phyloP scores from a whole-genome alignment of 2,113 vertebrate species.

The Felis chaus region DNA sequence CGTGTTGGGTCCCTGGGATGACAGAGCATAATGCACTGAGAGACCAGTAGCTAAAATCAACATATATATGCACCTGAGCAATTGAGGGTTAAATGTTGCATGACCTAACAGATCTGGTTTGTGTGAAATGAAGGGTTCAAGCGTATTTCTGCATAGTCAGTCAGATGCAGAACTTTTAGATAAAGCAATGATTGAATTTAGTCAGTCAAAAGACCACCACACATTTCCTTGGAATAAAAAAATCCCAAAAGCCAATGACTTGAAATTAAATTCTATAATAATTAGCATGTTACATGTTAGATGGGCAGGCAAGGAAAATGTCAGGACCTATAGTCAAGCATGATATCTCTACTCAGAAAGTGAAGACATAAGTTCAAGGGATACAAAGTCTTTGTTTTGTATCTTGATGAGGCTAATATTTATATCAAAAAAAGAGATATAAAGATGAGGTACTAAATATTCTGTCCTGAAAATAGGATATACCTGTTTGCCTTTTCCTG shows the following conservation, averaged over 20 bases:
- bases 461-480: background rate
- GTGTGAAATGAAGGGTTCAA: background rate
- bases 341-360: background rate
- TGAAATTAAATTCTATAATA: background rate
- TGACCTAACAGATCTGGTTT: background rate
- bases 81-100: background rate
- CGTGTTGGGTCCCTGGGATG: accelerated
- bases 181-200: background rate
- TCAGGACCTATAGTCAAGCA: background rate
- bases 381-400: background rate
- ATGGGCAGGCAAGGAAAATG: background rate
- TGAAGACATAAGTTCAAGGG: background rate
- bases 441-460: too few relatives aligned
- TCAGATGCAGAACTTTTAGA: background rate
- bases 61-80: background rate
- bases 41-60: background rate
- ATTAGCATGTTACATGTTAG: background rate
- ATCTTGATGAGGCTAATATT: background rate
- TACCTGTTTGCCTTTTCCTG: accelerated
- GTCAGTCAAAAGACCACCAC: background rate
- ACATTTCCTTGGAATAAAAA: background rate
- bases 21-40: background rate
- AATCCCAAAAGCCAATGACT: background rate
- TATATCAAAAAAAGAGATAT: background rate
- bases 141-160: background rate